A percentile compares a stretch with the other conserved stretches of the same genome.
phyloP scores from a whole-genome alignment of 2,888 invertebrate genomes.

The Tinea pellionella region DNA sequence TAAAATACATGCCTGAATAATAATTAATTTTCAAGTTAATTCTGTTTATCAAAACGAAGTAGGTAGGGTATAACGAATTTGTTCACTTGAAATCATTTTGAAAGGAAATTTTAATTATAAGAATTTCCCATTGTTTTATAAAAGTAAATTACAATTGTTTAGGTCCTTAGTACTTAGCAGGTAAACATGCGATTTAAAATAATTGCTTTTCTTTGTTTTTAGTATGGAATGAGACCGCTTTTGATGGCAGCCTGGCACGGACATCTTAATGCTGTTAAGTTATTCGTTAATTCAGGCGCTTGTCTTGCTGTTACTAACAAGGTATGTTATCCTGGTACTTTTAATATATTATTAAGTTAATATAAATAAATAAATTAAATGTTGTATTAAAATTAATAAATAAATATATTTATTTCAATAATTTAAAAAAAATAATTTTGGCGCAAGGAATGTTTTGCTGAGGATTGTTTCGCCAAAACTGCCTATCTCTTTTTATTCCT shows the following conservation, averaged over 20 bases:
- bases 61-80: background rate
- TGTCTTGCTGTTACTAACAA: conserved; percentile 77
- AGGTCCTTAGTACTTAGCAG: background rate
- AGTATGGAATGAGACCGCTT: conserved; percentile 81
- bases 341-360: background rate
- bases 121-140: background rate
- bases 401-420: too few relatives aligned
- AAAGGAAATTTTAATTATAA: background rate
- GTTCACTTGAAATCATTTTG: background rate
- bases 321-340: conserved; percentile 45
- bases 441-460: too few relatives aligned
- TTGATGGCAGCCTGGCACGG: conserved; percentile 82
- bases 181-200: background rate
- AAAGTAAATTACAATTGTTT: conserved; percentile 1
- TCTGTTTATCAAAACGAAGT: background rate
- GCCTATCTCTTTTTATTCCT: too few relatives aligned
- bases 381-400: background rate
- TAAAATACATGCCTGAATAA: too few relatives aligned
- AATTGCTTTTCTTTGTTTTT: conserved; percentile 18
- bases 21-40: background rate
- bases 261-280: conserved; percentile 76
- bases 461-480: too few relatives aligned
- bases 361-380: background rate
- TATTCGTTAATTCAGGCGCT: conserved; percentile 76
- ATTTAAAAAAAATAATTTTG: too few relatives aligned